Evolutionary conservation across 64 coral and sea anemone species (phyloP), one percentile per base, ranked within the genome.

Genomic region (Catalaphyllia jardinei): DNA sequence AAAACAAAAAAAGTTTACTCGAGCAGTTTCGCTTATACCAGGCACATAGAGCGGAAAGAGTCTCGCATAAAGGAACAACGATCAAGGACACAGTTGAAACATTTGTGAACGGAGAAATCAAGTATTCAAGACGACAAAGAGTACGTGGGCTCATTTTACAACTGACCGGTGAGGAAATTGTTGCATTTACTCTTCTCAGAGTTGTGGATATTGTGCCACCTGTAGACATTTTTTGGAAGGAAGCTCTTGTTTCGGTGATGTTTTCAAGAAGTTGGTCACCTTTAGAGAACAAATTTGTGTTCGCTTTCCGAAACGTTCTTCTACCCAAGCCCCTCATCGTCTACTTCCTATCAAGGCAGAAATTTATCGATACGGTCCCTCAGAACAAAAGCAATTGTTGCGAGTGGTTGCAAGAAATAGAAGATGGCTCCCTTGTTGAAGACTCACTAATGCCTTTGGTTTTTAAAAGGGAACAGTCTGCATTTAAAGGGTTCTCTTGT

Each of bases 401-500:
- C 11, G 73, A 88, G 2, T 88, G 73, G 76, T 67, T 89, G 3
- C 46, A 79, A 9, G 8, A 42, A n/a, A 50, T 67, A 18, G 87
- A 89, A 52, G 62, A 69, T 52, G 87, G 87, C 27, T 69, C 77
- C 42, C 38, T 80, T 55, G 50, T 89, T 52, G n/a, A 42, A 4
- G 76, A 35, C 14, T 31, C 9, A 8, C 62, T 80, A 16, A 89
- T 89, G 75, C 87, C 87, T 13, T 17, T 16, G 16, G 75, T 79
- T 39, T 60, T 83, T 35, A 75, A 61, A 90, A 61, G 54, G 17
- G 24, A 74, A 31, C 52, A 75, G 74, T 54, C 49, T 29, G 54
- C 79, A 25, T 90, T 90, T 20, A 27, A 60, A 51, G 78, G 75
- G 60, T 92, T 92, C 79, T 87, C 72, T 52, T 87, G 74, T 92